Percentiles rank a stretch among this genome's conserved stretches.
These are phyloP conservation scores for Brachymystax lenok DNA, from an alignment of 2,797 vertebrate species.

Conservation along the genomic window DNA sequence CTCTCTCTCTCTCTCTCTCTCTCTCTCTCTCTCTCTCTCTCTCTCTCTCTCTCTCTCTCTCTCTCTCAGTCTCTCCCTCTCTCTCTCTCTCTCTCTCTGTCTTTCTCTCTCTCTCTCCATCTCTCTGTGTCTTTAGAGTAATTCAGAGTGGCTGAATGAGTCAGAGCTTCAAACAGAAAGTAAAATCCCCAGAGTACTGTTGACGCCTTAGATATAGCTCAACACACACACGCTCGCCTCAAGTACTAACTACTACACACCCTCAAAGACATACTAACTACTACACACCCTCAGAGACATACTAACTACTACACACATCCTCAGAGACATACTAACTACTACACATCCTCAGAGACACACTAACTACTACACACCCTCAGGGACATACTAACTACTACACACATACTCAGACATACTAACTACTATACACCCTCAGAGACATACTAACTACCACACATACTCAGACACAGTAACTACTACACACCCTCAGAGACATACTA, in stretches of 20 bases:
- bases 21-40: background rate
- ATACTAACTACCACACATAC: too few species aligned
- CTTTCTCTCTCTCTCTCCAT: background rate
- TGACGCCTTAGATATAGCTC: constrained; percentile 35
- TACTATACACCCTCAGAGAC: too few species aligned
- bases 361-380: constrained; percentile 25
- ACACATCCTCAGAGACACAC: constrained; percentile 10
- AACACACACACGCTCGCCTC: background rate
- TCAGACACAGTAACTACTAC: too few species aligned
- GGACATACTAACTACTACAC: too few species aligned
- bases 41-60: constrained; percentile 1
- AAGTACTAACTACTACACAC: background rate
- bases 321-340: too few species aligned
- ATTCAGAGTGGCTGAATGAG: constrained; percentile 56
- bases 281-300: constrained; percentile 4
- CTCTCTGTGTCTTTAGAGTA: constrained; percentile 38
- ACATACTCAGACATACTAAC: too few species aligned
- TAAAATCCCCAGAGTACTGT: constrained; percentile 51
- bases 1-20: background rate
- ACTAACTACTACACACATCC: constrained; percentile 21
- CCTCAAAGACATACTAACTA: constrained; percentile 15
- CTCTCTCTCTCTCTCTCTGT: background rate
- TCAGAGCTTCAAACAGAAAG: constrained; percentile 49
- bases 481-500: too few species aligned
- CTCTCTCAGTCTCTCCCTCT: background rate